A percentile compares a stretch with the other conserved stretches of the same genome.
These are phyloP conservation scores for Austrolebias charrua DNA, from an alignment of 2,797 vertebrate genomes.

Conservation along the genomic window DNA sequence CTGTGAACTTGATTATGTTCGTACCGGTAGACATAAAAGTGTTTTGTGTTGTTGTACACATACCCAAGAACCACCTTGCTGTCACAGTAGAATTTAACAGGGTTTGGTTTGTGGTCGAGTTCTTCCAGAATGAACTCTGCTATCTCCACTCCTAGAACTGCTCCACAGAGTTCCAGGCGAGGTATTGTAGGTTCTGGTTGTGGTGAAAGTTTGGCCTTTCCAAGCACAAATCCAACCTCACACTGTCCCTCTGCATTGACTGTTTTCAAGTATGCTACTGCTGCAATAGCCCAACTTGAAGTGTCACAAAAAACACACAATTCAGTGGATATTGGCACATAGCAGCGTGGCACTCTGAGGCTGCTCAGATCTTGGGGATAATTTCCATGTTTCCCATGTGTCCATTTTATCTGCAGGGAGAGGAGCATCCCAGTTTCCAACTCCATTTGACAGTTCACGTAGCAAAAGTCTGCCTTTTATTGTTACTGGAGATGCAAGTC, in stretches of 20 bases:
- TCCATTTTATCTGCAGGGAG: too few relatives aligned
- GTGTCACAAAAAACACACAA: too few relatives aligned
- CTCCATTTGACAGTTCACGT: too few relatives aligned
- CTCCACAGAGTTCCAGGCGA: conserved; percentile 1
- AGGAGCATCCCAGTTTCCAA: too few relatives aligned
- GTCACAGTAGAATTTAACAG: neutral
- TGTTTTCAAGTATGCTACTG: conserved; percentile 35
- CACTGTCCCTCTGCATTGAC: neutral
- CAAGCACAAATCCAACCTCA: conserved; percentile 4
- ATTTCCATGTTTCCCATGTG: too few relatives aligned
- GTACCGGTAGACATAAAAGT: neutral
- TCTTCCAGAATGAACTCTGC: conserved; percentile 1
- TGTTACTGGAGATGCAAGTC: too few relatives aligned
- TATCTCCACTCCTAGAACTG: neutral
- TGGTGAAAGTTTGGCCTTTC: conserved; percentile 1
- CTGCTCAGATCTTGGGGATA: too few relatives aligned
- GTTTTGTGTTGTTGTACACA: conserved; percentile 15
- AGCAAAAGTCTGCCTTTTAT: too few relatives aligned
- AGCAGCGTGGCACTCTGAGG: too few relatives aligned
- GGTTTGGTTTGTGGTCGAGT: neutral
- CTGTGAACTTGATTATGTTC: neutral
- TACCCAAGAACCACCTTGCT: conserved; percentile 27
- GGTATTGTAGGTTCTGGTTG: too few relatives aligned
- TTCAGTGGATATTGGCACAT: too few relatives aligned
- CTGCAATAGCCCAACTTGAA: conserved; percentile 27